Evolutionary conservation across 2,888 invertebrate species (phyloP), one percentile per base, ranked within the genome.

Genomic region (Augiades crinisus): DNA sequence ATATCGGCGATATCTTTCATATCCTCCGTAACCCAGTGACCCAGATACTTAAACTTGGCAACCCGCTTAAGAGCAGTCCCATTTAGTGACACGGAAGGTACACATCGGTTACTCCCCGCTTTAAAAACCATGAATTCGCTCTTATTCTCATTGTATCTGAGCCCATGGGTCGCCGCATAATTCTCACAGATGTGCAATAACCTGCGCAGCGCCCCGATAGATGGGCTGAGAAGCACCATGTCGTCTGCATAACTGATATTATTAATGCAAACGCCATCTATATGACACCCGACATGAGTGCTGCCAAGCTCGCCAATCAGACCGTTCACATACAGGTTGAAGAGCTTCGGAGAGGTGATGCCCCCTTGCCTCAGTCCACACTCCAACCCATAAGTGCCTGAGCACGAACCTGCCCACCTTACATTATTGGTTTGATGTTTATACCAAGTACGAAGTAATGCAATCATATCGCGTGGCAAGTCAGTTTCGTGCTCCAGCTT

Each of bases 1-100:
- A 54, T 49, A 19, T 54, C 54, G 2, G 17, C 47, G 38, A 49
- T 21, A 14, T 54, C 54, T 22, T 24, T 47, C 12, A 51, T 37
- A 10, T 36, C 36, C 4, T 2, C 10, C 12, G 21, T 8, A 5
- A 37, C 5, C 2, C 19, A 0, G 16, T 37, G 37, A 1, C 37
- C 19, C 12, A 37, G 21, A n/a, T n/a, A n/a, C n/a, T n/a, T n/a
- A n/a, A n/a, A n/a, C n/a, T n/a, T n/a, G n/a, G n/a, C n/a, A n/a
- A 37, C 37, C 6, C 21, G n/a, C 6, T 7, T 21, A 6, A 37
- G 6, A 5, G 5, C n/a, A 6, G 21, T 21, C 10, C 12, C 37
- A 2, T 37, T 12, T 2, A 27, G 27, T 8, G 10, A 10, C 1
- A 37, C 10, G 21, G 37, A 7, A 12, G 37, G 19, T 37, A 37